Percentiles rank a stretch among this genome's conserved stretches.
Evolutionary conservation across 1,140 invertebrate genomes (phyloP).

Genomic region (Achroia grisella): DNA sequence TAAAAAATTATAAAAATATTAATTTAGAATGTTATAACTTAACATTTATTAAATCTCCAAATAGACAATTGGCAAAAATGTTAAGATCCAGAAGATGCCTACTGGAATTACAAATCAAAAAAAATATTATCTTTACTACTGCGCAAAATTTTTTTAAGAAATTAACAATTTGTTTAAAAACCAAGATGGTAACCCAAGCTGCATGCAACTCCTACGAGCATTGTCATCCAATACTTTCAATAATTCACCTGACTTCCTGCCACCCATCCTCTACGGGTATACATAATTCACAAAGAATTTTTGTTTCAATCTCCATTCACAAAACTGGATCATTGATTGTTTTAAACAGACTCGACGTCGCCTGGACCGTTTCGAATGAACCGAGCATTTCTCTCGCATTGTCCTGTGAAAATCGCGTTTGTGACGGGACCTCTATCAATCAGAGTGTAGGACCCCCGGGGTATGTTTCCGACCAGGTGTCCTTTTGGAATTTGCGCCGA

Average conservation of each 20-base stretch:
- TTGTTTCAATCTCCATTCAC: slow-evolving; percentile 66
- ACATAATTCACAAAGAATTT: slow-evolving; percentile 34
- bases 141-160: no score
- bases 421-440: slow-evolving; percentile 61
- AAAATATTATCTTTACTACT: no score
- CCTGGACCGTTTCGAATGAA: slow-evolving; percentile 47
- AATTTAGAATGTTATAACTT: no score
- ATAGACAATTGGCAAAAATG: no score
- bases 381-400: slow-evolving; percentile 47
- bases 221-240: slow-evolving; percentile 17
- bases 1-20: no score
- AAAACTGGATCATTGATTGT: slow-evolving; percentile 67
- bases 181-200: no score
- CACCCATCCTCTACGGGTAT: slow-evolving; percentile 25
- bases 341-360: slow-evolving; percentile 68
- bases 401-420: slow-evolving; percentile 40
- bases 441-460: slow-evolving; percentile 60
- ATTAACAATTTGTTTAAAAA: no score
- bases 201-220: neutral
- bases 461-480: slow-evolving; percentile 71
- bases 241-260: slow-evolving; percentile 56
- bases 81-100: no score
- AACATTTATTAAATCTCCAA: no score
- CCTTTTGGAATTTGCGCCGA: slow-evolving; percentile 65
- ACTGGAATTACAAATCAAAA: no score